Conservation (phyloP, 1,140 invertebrate species). For the Brachionus manjavacas region DNA sequence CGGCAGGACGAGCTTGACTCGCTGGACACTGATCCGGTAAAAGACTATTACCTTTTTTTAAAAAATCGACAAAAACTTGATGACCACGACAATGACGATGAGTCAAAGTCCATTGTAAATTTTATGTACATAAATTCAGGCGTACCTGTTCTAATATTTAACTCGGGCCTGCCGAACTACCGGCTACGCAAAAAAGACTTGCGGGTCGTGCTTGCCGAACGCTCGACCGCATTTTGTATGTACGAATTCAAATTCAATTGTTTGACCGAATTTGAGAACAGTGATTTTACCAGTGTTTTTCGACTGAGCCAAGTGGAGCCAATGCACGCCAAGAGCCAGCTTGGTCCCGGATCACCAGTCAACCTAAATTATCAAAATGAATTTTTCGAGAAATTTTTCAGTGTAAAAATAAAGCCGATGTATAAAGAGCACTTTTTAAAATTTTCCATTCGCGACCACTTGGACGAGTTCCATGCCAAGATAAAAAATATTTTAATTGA, state of each 20-base stretch:
- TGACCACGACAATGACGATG: neutral
- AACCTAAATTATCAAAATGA: slow-evolving; percentile 35
- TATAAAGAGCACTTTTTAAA: slow-evolving; percentile 34
- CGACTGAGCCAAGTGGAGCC: neutral
- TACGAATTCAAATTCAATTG: slow-evolving; percentile 37
- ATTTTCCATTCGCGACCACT: neutral
- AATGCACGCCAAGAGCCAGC: neutral
- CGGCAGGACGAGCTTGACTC: slow-evolving; percentile 16
- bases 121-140: slow-evolving; percentile 32
- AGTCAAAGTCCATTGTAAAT: slow-evolving; percentile 33
- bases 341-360: neutral
- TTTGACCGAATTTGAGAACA: neutral
- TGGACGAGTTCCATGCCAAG: neutral
- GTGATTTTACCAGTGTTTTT: neutral
- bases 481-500: slow-evolving; percentile 23
- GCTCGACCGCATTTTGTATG: slow-evolving; percentile 31
- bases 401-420: neutral
- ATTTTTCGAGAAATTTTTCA: slow-evolving; percentile 39
- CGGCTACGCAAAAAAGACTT: neutral
- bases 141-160: slow-evolving; percentile 31
- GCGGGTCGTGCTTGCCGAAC: slow-evolving; percentile 23
- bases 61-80: neutral
- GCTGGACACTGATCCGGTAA: neutral
- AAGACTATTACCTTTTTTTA: slow-evolving; percentile 23
- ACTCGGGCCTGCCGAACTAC: neutral